Base-by-base conservation (phyloP, 2,888 invertebrate genomes). In the Mactromeris polynyma region DNA sequence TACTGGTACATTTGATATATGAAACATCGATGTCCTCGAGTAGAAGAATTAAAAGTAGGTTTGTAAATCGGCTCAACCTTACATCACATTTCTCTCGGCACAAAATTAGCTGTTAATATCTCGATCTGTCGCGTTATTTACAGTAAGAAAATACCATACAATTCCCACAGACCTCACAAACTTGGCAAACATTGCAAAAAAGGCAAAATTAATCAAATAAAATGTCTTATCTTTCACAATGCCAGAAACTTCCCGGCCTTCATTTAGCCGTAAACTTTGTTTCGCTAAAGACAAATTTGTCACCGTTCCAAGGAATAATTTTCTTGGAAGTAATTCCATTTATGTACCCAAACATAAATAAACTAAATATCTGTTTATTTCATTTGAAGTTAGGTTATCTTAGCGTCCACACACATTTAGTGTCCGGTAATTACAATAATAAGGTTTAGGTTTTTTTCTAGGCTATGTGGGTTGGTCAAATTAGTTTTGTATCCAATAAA, bases 211-310 rank as follows among this genome's bases (percentile, higher is more conserved):
- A 73, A 73, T 73, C 73, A 73, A 73, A 73, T 73, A 73, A 69
- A 73, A 33, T 36, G 42, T 83, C 73, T 69, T 64, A 73, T 83
- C 79, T 79, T 36, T 26, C 40, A 36, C 26, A 36, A n/a, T 40
- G 42, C 79, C 40, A 79, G 79, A 79, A 79, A n/a, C 2, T 17
- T 73, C 40, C 36, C 42, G 0, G 14, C 42, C 73, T 73, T 83
- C 42, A 83, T 36, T 83, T 73, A 7, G 19, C 46, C 83, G 69
- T 83, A 83, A 83, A 83, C 40, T n/a, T 42, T 31, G 40, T 33
- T 73, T 83, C 26, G 83, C 46, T 73, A 40, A 73, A 33, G 42
- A 64, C 46, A 42, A 38, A 73, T 26, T 73, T 83, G 83, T 73
- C 83, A 83, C 17, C 17, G 40, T 40, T 36, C 69, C 42, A 73